A percentile compares a stretch with the other conserved stretches of the same genome.
These are phyloP conservation scores for Sebastes flavidus DNA, from an alignment of 2,797 vertebrate species.

Conservation along the genomic window DNA sequence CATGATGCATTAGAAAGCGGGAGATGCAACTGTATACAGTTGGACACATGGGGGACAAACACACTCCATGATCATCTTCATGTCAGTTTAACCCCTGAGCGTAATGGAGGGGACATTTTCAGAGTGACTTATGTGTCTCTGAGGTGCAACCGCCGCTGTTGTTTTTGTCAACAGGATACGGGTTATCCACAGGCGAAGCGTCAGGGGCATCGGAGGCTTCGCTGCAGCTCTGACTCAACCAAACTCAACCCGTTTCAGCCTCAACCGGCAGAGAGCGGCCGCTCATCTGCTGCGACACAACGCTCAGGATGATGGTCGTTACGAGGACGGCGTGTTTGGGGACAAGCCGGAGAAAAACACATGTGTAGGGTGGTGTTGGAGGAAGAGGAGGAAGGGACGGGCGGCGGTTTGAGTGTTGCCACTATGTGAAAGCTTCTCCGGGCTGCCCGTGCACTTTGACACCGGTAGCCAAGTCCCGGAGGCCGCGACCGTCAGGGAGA, in stretches of 20 bases:
- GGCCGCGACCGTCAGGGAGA: conserved; percentile 57
- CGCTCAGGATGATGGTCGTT: neutral
- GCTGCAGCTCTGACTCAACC: conserved; percentile 14
- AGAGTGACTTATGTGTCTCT: conserved; percentile 25
- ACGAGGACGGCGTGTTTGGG: conserved; percentile 33
- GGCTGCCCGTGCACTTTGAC: conserved; percentile 81
- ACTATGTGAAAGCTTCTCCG: conserved; percentile 77
- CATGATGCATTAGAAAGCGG: neutral
- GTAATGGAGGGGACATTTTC: neutral
- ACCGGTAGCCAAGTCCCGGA: conserved; percentile 61
- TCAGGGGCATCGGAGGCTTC: neutral
- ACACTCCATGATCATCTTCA: conserved; percentile 11
- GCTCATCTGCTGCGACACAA: conserved; percentile 40
- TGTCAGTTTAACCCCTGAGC: conserved; percentile 48
- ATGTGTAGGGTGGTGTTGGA: conserved; percentile 23
- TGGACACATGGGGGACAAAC: conserved; percentile 33
- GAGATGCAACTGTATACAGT: conserved; percentile 9
- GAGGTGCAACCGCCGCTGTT: conserved; percentile 22
- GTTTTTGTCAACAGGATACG: conserved; percentile 53
- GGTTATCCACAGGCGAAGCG: conserved; percentile 36
- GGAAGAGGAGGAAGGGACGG: conserved; percentile 8
- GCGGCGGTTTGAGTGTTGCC: conserved; percentile 67
- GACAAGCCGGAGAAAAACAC: conserved; percentile 37
- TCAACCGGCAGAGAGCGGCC: conserved; percentile 4
- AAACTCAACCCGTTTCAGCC: conserved; percentile 40